These are phyloP conservation scores for Halichoerus grypus DNA, from an alignment of 2,113 vertebrate species.

Conservation along the genomic window DNA sequence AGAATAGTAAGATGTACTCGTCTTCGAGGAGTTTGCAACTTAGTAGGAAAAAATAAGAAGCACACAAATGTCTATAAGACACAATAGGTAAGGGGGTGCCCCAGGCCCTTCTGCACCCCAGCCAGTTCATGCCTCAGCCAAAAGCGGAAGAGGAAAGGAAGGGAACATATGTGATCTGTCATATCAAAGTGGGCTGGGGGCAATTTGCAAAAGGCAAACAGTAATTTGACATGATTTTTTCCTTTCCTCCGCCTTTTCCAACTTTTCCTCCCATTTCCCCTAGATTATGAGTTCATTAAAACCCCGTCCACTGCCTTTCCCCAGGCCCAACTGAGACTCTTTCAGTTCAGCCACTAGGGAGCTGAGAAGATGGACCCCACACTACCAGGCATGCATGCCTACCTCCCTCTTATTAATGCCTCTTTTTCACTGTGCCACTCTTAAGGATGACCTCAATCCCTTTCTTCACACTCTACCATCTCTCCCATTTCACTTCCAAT, in stretches of 20 bases:
- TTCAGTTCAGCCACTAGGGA: not conserved
- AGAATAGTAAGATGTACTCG: not conserved
- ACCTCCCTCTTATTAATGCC: not conserved
- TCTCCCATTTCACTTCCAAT: not conserved
- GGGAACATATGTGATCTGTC: not conserved
- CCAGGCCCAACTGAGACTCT: not conserved
- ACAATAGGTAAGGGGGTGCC: not conserved
- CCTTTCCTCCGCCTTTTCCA: not conserved
- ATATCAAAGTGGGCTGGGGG: not conserved
- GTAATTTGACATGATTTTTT: not conserved
- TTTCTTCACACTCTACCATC: not conserved
- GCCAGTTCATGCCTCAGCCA: not conserved
- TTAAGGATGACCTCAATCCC: not conserved
- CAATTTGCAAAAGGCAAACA: not conserved
- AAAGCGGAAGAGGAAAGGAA: not conserved
- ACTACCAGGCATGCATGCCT: accelerated
- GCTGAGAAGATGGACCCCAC: not conserved
- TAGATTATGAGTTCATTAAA: not conserved
- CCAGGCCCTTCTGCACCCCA: not conserved
- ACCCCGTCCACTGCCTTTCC: not conserved
- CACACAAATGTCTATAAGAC: not conserved
- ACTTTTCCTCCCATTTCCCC: not conserved
- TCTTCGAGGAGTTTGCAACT: not conserved
- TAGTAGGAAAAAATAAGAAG: not conserved
- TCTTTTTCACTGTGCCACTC: not conserved